Conservation (phyloP, 2,888 invertebrate genomes). For the Acleris cristana region DNA sequence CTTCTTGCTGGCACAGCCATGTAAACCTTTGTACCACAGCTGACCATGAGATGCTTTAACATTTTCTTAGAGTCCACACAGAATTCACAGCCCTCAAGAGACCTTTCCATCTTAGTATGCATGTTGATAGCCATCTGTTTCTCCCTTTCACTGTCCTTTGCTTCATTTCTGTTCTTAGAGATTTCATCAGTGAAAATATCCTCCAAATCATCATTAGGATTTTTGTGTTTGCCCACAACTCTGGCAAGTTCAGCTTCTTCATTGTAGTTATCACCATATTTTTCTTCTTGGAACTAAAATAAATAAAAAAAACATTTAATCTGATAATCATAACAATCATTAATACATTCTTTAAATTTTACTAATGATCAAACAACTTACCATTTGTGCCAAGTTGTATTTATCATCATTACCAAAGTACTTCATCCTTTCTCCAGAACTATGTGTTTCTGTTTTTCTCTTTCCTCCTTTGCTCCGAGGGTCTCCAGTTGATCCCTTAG, state of each 20-base stretch:
- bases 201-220: constrained; percentile 90
- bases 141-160: constrained; percentile 85
- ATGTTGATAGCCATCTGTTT: constrained; percentile 88
- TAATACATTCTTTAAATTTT: neutral
- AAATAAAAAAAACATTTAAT: neutral
- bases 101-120: constrained; percentile 87
- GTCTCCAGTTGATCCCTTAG: constrained; percentile 68
- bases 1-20: constrained; percentile 91
- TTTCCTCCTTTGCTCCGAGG: constrained; percentile 72
- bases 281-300: constrained; percentile 90
- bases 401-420: constrained; percentile 96
- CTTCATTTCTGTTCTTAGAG: constrained; percentile 85
- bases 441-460: constrained; percentile 88
- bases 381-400: constrained; percentile 93
- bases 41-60: constrained; percentile 93
- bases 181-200: constrained; percentile 93
- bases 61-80: constrained; percentile 93
- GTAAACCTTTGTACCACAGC: constrained; percentile 92
- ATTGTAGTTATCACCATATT: constrained; percentile 90
- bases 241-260: constrained; percentile 91
- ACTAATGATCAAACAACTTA: constrained; percentile 56
- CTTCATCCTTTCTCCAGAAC: constrained; percentile 88
- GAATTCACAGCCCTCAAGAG: constrained; percentile 90
- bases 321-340: neutral
- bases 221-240: constrained; percentile 86